Base-by-base conservation (phyloP, 2,888 invertebrate genomes). In the Timema cristinae region DNA sequence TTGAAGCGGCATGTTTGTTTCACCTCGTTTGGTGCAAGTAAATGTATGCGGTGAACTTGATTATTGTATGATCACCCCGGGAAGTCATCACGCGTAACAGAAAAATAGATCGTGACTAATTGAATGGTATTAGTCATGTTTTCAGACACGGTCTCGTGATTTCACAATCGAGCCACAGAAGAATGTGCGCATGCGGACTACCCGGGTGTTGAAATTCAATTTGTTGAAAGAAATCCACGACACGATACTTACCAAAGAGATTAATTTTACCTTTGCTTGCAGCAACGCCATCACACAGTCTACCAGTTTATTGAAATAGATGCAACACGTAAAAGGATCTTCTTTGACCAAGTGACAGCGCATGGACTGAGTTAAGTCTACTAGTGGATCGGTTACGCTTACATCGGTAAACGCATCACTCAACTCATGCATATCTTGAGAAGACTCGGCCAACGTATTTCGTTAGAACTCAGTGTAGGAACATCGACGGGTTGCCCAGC, bases 381-480 rank as follows among this genome's bases (percentile, higher is more conserved):
- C 70, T 59, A 73, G 47, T 7, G 50, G 67, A 66, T 72, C 66
- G 13, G 68, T 54, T 54, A 54, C n/a, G 54, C 54, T 54, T 54
- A 54, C 4, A 54, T 54, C 11, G 54, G 54, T 54, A 54, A 54
- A 54, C 54, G 54, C 54, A 54, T 54, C 54, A 59, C 66, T 73
- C 71, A 79, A 77, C 76, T 79, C 81, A 73, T 79, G 78, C 6
- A 83, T 77, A 80, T 50, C 59, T 73, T 77, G 0, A 83, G 76
- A 51, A 82, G 74, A 75, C 67, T 73, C 51, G 74, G 6, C 83
- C 82, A 83, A 50, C 77, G 75, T 73, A 79, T 76, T 79, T 83
- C 83, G 76, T 82, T 82, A 0, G 82, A 81, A 78, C 81, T 81
- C 76, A 82, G 11, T 76, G 81, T 79, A 81, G 69, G 79, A 82